phyloP scores from a whole-genome alignment of 2,797 vertebrate genomes.

The Nothura maculosa region DNA sequence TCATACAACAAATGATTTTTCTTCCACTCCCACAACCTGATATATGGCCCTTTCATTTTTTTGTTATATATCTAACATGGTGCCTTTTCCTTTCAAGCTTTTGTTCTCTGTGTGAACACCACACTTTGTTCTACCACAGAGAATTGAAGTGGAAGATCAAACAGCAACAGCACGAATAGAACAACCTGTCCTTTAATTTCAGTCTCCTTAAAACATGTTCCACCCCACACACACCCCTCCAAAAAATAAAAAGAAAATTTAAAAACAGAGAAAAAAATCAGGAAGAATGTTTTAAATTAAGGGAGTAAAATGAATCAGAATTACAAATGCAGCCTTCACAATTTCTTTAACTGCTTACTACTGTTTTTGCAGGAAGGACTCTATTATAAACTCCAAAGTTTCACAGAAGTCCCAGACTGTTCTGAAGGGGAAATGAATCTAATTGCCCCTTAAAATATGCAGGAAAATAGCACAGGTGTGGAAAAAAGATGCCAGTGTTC shows the following conservation, averaged over 20 bases:
- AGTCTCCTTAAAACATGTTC: background rate
- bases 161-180: background rate
- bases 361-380: background rate
- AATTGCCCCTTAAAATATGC: background rate
- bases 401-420: background rate
- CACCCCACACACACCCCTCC: no score
- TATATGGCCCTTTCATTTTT: background rate
- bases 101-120: background rate
- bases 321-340: background rate
- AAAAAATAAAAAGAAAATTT: no score
- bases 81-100: background rate
- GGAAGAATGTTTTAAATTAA: background rate
- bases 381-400: rapidly evolving
- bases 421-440: background rate
- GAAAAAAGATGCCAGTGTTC: background rate
- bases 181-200: background rate
- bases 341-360: background rate
- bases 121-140: background rate
- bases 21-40: constrained; percentile 9
- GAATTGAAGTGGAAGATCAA: constrained; percentile 10
- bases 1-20: background rate
- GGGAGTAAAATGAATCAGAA: background rate
- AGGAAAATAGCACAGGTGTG: background rate
- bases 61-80: background rate
- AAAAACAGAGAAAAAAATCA: background rate